A percentile compares a stretch with the other conserved stretches of the same genome.
These are phyloP conservation scores for Caenorhabditis virilis DNA, from an alignment of 2,888 invertebrate species.

Conservation along the genomic window DNA sequence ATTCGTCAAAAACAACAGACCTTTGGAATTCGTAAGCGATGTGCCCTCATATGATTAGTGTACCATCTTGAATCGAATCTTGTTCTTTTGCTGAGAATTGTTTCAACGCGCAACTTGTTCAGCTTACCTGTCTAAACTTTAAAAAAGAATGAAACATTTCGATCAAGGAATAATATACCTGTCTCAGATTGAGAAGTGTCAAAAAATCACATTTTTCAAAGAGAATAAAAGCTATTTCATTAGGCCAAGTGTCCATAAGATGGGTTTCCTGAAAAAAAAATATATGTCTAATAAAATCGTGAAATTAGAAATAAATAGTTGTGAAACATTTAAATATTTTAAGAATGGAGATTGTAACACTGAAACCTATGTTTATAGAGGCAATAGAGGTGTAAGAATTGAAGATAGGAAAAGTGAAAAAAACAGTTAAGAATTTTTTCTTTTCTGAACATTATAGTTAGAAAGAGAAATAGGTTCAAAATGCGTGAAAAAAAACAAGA, in stretches of 20 bases:
- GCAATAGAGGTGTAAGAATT: too few species aligned
- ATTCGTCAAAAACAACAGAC: slow-evolving; percentile 13
- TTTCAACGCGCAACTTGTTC: neutral
- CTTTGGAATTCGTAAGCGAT: neutral
- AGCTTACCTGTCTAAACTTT: neutral
- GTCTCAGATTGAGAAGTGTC: neutral
- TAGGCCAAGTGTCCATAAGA: slow-evolving; percentile 1
- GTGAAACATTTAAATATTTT: too few species aligned
- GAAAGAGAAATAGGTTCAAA: too few species aligned
- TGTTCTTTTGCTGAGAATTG: neutral
- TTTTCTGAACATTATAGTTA: too few species aligned
- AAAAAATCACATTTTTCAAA: neutral
- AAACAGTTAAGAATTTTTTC: too few species aligned
- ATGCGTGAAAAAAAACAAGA: too few species aligned
- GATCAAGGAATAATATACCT: neutral
- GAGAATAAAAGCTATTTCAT: slow-evolving; percentile 1
- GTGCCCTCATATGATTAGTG: neutral
- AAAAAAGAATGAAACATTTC: neutral
- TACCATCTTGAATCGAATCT: neutral
- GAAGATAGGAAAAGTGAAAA: too few species aligned
- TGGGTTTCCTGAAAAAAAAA: neutral
- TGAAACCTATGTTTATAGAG: too few species aligned
- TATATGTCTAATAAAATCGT: too few species aligned
- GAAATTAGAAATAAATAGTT: too few species aligned
- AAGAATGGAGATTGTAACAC: too few species aligned